Conservation (phyloP, 2,888 invertebrate species). For the Aspidapion aeneum region DNA sequence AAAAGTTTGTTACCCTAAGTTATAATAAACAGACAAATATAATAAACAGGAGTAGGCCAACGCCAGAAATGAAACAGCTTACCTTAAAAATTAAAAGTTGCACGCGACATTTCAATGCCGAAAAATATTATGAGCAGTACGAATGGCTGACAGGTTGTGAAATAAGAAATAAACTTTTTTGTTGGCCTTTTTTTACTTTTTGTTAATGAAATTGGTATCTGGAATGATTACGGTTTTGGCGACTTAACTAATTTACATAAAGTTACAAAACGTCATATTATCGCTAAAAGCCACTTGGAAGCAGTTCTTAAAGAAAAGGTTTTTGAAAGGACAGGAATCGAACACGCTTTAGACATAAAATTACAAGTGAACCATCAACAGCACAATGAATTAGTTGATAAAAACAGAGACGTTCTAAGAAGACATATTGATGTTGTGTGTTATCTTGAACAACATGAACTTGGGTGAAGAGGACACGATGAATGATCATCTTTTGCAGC, state of each 20-base stretch:
- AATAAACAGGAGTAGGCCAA: neutral
- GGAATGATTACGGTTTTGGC: slow-evolving; percentile 13
- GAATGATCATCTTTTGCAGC: neutral
- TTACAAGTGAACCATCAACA: slow-evolving; percentile 8
- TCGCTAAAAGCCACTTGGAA: slow-evolving; percentile 14
- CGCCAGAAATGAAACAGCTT: neutral
- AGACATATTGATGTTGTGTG: slow-evolving; percentile 26
- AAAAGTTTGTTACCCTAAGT: too few relatives aligned
- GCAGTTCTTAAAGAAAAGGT: slow-evolving; percentile 16
- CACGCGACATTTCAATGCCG: slow-evolving; percentile 5
- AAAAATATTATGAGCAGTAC: slow-evolving; percentile 15
- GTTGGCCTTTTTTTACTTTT: slow-evolving; percentile 16
- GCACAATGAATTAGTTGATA: slow-evolving; percentile 29
- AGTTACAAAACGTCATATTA: slow-evolving; percentile 16
- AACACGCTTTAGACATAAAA: slow-evolving; percentile 14
- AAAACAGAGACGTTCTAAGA: slow-evolving; percentile 28
- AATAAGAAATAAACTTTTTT: slow-evolving; percentile 11
- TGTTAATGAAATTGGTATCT: slow-evolving; percentile 7
- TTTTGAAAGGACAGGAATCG: slow-evolving; percentile 18
- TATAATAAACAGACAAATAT: too few relatives aligned
- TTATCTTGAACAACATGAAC: slow-evolving; percentile 22
- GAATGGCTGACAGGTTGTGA: slow-evolving; percentile 17
- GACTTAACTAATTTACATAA: slow-evolving; percentile 21
- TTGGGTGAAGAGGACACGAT: slow-evolving; percentile 25
- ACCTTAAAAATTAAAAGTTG: neutral